Evolutionary conservation across 1,140 invertebrate species (phyloP), one percentile per base, ranked within the genome.

Genomic region (Heterodera schachtii): DNA sequence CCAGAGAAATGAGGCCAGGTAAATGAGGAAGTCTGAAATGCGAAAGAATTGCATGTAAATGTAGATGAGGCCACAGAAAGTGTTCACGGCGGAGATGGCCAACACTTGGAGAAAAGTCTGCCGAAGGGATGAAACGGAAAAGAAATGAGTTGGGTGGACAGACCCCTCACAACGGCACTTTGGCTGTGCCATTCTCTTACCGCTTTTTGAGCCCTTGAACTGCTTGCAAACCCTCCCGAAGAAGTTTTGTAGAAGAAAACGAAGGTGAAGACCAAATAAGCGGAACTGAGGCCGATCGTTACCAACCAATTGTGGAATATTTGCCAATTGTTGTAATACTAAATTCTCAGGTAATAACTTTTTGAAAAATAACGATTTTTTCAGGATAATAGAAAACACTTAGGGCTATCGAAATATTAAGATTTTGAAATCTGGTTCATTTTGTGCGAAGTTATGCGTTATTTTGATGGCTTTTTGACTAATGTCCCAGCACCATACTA

Each of bases 21-120:
- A 73, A 47, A 80, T 80, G 47, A 80, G 46, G 4, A 43, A 31
- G 44, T 75, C 70, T 43, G 64, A 73, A 19, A 80, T 79, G 44
- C 71, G 79, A 21, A 80, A 80, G 76, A 75, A 80, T 70, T 80
- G 75, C 79, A 80, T 80, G 49, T 80, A 80, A 52, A 80, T 79
- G 69, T 80, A 80, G 69, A 80, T 80, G 75, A 79, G 71, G 16
- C 71, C 79, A 44, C 47, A 57, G 49, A 75, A 16, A 31, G 69
- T 79, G 69, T 80, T 80, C 69, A 80, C 79, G 75, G 47, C 31
- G 5, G 71, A 75, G 69, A 80, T 80, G 64, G 75, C 71, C 71
- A 80, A 31, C 46, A 80, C 79, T 80, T 80, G 79, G 46, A 80
- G 79, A 64, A 80, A 80, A 44, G 79, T 67, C 79, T 80, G 49